Evolutionary conservation across 2,113 vertebrate genomes (phyloP), one percentile per base, ranked within the genome.

Genomic region (Neolamprologus devosi): DNA sequence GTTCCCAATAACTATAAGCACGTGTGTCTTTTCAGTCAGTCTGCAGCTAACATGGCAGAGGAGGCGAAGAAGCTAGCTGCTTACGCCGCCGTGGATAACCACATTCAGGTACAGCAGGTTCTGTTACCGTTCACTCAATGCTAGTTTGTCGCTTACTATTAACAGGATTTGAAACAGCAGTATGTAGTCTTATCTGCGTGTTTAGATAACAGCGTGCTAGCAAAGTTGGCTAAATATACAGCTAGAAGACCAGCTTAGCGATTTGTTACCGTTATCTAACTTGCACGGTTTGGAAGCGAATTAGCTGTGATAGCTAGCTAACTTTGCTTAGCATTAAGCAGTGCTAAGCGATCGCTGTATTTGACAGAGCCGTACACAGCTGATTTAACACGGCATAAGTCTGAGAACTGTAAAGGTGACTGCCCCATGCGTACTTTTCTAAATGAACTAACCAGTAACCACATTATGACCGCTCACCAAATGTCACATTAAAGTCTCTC

Each of bases 1-100:
- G 49, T 26, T 23, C 30, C 30, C 40, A 1, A 21, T 28, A 13
- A 17, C 4, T 9, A 30, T 8, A 80, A 65, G 51, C 93, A 91
- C 91, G 89, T 90, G 93, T 4, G 75, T 80, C 2, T 2, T 1
- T 47, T 23, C 68, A 8, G 82, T 40, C 23, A 5, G 35, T 60
- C 49, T 73, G 58, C 21, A 2, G 80, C 78, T 28, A 82, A 30
- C 88, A 97, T 97, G 96, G 96, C 96, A 8, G 96, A 97, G 70
- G 96, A 97, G 83, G 96, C 96, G 70, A 97, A 97, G 93, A 96
- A 96, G 35, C 95, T 95, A 35, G 96, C 96, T 3, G 96, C 96
- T 0, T 93, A 94, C 85, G 94, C 95, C 19, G 96, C 96, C 1
- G 96, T 97, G 80, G 94, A 97, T 23, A 96, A 95, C 92, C 95